Evolutionary conservation across 2,797 vertebrate species (phyloP).

Genomic region (Linurgus olivaceus): DNA sequence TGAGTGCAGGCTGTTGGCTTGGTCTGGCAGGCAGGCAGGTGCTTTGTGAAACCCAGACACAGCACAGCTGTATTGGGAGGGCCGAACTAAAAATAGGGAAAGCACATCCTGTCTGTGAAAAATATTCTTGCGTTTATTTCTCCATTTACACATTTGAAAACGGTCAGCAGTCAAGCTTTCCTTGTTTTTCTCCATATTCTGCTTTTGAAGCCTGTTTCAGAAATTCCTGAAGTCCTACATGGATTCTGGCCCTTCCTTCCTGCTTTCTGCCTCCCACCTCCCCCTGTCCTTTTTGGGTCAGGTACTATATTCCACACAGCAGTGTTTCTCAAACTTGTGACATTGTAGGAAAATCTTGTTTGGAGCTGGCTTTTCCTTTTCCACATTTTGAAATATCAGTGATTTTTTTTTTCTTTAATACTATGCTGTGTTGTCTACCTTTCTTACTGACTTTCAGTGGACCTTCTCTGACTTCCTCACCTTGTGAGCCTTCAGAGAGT

Average conservation of each 20-base stretch:
- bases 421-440: neutral
- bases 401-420: neutral
- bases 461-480: neutral
- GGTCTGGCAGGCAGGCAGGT: neutral
- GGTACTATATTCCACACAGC: neutral
- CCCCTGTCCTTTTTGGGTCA: neutral
- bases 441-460: neutral
- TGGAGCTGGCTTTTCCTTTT: neutral
- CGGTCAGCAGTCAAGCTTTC: neutral
- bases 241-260: neutral
- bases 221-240: neutral
- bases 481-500: neutral
- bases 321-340: neutral
- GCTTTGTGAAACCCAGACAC: neutral
- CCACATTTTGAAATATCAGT: neutral
- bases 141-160: neutral
- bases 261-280: neutral
- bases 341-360: neutral
- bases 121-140: neutral
- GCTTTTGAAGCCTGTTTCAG: neutral
- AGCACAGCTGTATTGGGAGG: neutral
- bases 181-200: fast-evolving
- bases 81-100: neutral
- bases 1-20: neutral
- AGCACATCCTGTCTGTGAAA: neutral